Conservation (phyloP, 2,113 vertebrate genomes). For the Psittacula cyanocephala region DNA sequence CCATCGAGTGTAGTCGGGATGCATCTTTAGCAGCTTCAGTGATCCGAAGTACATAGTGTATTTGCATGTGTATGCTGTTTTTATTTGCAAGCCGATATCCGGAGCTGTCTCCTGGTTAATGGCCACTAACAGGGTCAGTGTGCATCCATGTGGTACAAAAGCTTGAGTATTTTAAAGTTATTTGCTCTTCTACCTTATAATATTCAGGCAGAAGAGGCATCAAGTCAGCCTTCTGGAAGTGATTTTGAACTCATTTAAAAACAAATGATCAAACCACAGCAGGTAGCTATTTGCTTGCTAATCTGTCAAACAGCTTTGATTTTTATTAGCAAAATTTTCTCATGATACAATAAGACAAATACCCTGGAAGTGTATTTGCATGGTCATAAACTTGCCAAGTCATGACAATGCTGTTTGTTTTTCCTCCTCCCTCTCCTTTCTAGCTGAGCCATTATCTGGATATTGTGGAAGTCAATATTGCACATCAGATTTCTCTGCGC, state of each 20-base stretch:
- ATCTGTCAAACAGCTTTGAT: not conserved
- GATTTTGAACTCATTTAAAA: not conserved
- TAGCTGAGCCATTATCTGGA: conserved; percentile 99
- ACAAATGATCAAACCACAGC: not conserved
- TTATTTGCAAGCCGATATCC: not conserved
- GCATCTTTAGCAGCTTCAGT: not conserved
- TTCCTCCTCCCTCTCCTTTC: not conserved
- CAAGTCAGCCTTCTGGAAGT: not conserved
- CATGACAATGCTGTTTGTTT: not conserved
- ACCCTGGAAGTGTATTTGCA: not conserved
- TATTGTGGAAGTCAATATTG: conserved; percentile 98
- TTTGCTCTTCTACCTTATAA: not conserved
- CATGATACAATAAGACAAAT: fast-evolving
- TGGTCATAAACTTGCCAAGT: not conserved
- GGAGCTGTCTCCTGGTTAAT: not conserved
- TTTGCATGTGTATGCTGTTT: not conserved
- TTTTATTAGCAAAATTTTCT: not conserved
- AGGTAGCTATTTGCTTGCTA: not conserved
- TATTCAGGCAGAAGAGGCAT: not conserved
- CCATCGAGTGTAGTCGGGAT: not conserved
- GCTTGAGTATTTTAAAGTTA: not conserved
- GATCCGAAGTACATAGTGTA: fast-evolving
- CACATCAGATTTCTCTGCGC: conserved; percentile 96
- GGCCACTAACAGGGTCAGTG: not conserved
- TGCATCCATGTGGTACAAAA: not conserved